Percentiles rank a stretch among this genome's conserved stretches.
Evolutionary conservation across 2,113 vertebrate species (phyloP).

Genomic region (Casuarius casuarius): DNA sequence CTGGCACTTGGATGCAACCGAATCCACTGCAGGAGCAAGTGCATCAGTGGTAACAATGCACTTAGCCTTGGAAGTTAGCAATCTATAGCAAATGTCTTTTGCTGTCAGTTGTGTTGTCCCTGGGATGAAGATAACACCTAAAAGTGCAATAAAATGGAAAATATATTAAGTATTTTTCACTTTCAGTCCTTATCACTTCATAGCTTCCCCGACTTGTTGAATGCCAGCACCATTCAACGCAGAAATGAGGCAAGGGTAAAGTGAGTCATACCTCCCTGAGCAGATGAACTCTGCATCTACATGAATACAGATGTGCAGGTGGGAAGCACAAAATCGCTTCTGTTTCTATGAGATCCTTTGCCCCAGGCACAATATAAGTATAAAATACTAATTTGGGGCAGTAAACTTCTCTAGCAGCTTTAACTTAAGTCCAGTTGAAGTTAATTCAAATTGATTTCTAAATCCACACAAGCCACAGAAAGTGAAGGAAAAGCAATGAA

Average conservation of each 20-base stretch:
- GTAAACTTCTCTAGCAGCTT: neutral
- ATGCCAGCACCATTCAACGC: neutral
- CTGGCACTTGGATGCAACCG: conserved; percentile 61
- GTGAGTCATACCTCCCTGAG: neutral
- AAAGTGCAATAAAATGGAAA: neutral
- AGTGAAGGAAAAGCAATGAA: neutral
- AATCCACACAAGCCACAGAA: neutral
- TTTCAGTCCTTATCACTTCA: neutral
- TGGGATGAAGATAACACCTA: conserved; percentile 74
- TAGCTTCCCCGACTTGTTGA: neutral
- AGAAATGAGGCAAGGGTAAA: neutral
- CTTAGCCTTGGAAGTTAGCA: conserved; percentile 74
- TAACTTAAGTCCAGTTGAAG: neutral
- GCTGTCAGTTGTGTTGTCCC: conserved; percentile 80
- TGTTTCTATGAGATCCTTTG: neutral
- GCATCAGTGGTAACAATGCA: conserved; percentile 74
- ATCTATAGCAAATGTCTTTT: conserved; percentile 74
- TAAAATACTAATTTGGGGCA: neutral
- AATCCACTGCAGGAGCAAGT: conserved; percentile 68
- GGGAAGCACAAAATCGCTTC: neutral
- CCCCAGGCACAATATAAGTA: neutral
- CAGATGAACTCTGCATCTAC: neutral
- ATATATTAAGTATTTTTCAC: neutral
- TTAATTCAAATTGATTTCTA: neutral
- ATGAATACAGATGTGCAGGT: neutral